These are phyloP conservation scores for Pherbina coryleti DNA, from an alignment of 2,888 invertebrate genomes.

Conservation along the genomic window DNA sequence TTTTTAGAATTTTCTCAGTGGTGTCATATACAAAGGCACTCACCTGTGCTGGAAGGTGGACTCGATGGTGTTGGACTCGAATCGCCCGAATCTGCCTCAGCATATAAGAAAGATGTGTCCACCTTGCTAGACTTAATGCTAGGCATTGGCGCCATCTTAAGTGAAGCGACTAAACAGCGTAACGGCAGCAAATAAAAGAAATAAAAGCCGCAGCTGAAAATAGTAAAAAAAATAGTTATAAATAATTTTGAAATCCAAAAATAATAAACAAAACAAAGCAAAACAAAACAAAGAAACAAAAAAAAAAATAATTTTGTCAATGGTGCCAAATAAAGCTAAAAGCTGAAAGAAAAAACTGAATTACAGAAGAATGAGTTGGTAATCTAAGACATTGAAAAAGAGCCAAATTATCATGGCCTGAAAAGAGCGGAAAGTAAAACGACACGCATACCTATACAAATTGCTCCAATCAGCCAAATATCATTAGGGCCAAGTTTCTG, in stretches of 20 bases:
- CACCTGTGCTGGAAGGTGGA: constrained; percentile 69
- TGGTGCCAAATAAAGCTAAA: too few relatives aligned
- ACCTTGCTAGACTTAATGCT: constrained; percentile 46
- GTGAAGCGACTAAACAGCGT: background rate
- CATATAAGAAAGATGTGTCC: constrained; percentile 49
- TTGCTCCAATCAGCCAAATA: too few relatives aligned
- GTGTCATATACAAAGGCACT: background rate
- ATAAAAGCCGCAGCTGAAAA: constrained; percentile 34
- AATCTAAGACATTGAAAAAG: too few relatives aligned
- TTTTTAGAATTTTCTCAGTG: background rate
- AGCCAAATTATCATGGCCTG: too few relatives aligned
- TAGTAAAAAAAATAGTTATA: background rate
- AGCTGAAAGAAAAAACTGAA: too few relatives aligned
- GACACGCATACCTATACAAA: too few relatives aligned
- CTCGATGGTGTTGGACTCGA: constrained; percentile 68
- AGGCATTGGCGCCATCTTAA: constrained; percentile 53
- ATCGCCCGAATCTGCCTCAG: constrained; percentile 57
- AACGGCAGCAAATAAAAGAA: constrained; percentile 15
- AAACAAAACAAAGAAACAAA: too few relatives aligned
- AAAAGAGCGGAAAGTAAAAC: too few relatives aligned
- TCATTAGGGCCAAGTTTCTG: too few relatives aligned
- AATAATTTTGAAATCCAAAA: background rate
- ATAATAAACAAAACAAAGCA: constrained; percentile 1
- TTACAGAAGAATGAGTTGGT: too few relatives aligned
- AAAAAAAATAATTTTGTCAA: constrained; percentile 2